Conservation (phyloP, 2,113 vertebrate genomes). For the Gasterosteus nipponicus region DNA sequence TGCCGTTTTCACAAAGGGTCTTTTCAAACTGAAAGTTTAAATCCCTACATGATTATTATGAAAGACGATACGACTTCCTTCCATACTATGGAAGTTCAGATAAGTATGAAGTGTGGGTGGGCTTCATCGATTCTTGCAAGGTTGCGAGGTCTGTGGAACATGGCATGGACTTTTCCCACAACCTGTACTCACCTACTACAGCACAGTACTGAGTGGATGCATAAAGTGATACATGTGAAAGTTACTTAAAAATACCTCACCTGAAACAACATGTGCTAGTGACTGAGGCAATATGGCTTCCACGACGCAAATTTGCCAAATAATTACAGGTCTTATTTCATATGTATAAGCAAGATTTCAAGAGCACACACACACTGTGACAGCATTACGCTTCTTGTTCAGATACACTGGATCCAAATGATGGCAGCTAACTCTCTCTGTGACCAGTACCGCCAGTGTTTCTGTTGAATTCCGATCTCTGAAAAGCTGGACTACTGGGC, state of each 20-base stretch:
- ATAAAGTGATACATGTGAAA: too few relatives aligned
- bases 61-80: not conserved
- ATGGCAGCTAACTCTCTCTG: not conserved
- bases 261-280: too few relatives aligned
- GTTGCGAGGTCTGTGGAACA: not conserved
- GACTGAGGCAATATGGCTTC: too few relatives aligned
- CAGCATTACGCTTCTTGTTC: too few relatives aligned
- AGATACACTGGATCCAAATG: too few relatives aligned
- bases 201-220: not conserved
- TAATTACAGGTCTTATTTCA: not conserved
- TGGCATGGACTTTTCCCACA: not conserved
- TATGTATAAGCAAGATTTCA: not conserved
- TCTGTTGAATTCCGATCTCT: not conserved
- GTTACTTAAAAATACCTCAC: too few relatives aligned
- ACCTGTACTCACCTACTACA: not conserved
- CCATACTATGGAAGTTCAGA: not conserved
- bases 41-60: not conserved
- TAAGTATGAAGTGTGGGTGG: not conserved
- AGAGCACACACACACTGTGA: too few relatives aligned
- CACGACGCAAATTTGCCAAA: too few relatives aligned
- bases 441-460: not conserved
- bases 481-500: not conserved
- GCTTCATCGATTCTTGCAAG: not conserved
- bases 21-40: not conserved
- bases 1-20: not conserved